Base-by-base conservation (phyloP, 2,797 vertebrate species). In the Gouania willdenowi region DNA sequence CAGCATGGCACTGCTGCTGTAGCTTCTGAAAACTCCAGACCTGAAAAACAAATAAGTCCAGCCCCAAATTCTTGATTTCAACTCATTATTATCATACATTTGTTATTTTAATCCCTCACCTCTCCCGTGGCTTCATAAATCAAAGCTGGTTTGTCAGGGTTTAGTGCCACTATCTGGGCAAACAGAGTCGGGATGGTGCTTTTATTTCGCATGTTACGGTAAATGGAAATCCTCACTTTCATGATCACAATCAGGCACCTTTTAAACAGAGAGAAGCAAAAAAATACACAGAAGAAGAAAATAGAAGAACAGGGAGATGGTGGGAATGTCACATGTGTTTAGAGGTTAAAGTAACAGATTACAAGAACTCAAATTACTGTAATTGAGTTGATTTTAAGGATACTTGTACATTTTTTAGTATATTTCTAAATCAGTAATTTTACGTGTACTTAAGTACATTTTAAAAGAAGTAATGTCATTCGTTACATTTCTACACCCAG, bases 121-220 rank as follows among this genome's bases (percentile, higher is more conserved):
- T 85, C 73, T 0, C 89, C 91, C 0, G 84, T 91, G 35, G 81
- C 71, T 1, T 92, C 92, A 0, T 88, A 90, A 39, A 95, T 85
- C 26, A 94, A 63, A 0, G 93, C 93, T 4, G 85, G 64, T 54
- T 88, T 92, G 32, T 92, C 73, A 0, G 92, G 91, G 34, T 91
- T 79, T 5, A 26, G 27, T 13, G 1, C 48, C 2, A 65, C 92
- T 0, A 67, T 77, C 0, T 52, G 75, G 32, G 82, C 77, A 79
- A 95, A 95, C 32, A 94, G 79, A 43, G 56, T 40, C 1, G 92
- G 91, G 28, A 94, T 12, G 6, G 90, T 93, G 67, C 60, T 83
- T 45, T 54, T 41, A 0, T 78, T 71, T 1, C 48, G 67, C 3
- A 80, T 70, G 36, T 91, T 80, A 3, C 14, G 39, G 4, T 64